These are phyloP conservation scores for Genyomyrus donnyi DNA, from an alignment of 2,113 vertebrate species.

Conservation along the genomic window DNA sequence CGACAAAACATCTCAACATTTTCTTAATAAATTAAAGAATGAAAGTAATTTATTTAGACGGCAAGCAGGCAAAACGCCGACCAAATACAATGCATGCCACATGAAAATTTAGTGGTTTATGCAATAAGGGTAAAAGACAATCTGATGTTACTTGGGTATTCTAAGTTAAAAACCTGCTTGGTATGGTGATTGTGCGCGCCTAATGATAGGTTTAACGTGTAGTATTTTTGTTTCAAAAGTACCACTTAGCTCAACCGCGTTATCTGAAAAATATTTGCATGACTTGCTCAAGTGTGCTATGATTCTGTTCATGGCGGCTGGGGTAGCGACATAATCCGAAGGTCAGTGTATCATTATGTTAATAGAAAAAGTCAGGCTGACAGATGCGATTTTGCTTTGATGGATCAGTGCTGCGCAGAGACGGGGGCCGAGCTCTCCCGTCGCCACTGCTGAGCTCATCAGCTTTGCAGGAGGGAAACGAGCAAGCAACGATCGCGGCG, in stretches of 20 bases:
- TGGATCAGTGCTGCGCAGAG: background rate
- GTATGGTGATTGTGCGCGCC: background rate
- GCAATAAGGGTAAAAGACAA: background rate
- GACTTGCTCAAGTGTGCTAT: background rate
- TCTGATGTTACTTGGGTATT: background rate
- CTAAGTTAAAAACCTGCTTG: background rate
- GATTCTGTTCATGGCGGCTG: background rate
- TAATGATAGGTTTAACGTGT: background rate
- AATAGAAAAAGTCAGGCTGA: background rate
- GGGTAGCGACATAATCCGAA: background rate
- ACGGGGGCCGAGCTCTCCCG: background rate
- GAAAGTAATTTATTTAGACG: slow-evolving; percentile 3
- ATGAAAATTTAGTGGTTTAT: background rate
- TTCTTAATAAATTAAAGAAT: background rate
- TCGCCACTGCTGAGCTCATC: background rate
- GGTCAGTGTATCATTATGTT: background rate
- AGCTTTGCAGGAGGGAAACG: background rate
- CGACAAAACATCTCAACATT: background rate
- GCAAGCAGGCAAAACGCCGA: background rate
- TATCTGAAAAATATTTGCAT: slow-evolving; percentile 1
- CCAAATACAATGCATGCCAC: background rate
- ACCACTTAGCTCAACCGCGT: background rate
- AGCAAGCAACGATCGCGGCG: background rate
- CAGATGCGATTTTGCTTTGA: background rate
- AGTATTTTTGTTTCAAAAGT: background rate